These are phyloP conservation scores for Nymphalis polychloros DNA, from an alignment of 2,888 invertebrate species.

Conservation along the genomic window DNA sequence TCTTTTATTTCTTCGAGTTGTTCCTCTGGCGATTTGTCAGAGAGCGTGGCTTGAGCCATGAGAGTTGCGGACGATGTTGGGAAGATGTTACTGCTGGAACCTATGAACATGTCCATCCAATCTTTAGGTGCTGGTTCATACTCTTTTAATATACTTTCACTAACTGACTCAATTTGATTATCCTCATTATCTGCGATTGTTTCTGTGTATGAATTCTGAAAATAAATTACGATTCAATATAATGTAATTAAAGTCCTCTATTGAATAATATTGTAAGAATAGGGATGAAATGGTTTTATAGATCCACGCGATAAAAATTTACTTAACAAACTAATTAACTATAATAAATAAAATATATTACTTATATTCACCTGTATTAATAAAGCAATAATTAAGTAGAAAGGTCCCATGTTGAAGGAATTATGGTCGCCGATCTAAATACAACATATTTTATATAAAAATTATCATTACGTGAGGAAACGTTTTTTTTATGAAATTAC, in stretches of 20 bases:
- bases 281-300: neutral
- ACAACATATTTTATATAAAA: conserved; percentile 55
- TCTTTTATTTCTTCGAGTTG: conserved; percentile 68
- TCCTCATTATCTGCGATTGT: conserved; percentile 47
- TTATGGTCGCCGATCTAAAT: conserved; percentile 34
- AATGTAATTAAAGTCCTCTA: neutral
- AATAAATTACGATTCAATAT: conserved; percentile 4
- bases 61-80: conserved; percentile 59
- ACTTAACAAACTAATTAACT: neutral
- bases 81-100: conserved; percentile 48
- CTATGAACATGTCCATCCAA: conserved; percentile 59
- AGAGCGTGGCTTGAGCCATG: conserved; percentile 61
- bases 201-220: conserved; percentile 56
- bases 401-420: conserved; percentile 58
- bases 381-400: conserved; percentile 61
- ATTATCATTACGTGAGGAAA: conserved; percentile 48
- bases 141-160: conserved; percentile 44
- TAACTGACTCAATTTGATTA: conserved; percentile 41
- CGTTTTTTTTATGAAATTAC: conserved; percentile 21
- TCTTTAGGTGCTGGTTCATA: conserved; percentile 50
- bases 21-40: conserved; percentile 65
- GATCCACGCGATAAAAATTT: neutral
- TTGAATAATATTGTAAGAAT: neutral
- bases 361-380: conserved; percentile 62
- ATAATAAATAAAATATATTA: neutral